Percentiles rank a stretch among this genome's conserved stretches.
Evolutionary conservation across 2,888 invertebrate species (phyloP).

Genomic region (Synanthedon myopaeformis): DNA sequence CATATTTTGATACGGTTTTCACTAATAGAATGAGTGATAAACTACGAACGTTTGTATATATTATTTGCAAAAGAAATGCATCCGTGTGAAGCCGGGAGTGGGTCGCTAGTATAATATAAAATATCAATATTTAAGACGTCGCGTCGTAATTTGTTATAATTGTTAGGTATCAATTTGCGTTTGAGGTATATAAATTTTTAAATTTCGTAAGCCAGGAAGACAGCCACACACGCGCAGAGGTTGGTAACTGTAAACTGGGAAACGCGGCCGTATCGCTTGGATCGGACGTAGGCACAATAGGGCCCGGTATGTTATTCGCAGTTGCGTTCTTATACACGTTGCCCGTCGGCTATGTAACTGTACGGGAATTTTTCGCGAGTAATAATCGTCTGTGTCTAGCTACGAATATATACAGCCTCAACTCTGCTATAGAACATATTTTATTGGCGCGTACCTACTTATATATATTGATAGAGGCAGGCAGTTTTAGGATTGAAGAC

Average conservation of each 20-base stretch:
- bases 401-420: not conserved
- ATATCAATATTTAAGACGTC: too few relatives aligned
- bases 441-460: too few relatives aligned
- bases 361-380: constrained; percentile 2
- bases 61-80: too few relatives aligned
- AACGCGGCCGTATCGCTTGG: constrained; percentile 16
- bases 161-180: not conserved
- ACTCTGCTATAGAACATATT: too few relatives aligned
- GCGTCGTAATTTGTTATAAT: not conserved
- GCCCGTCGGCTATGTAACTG: constrained; percentile 20
- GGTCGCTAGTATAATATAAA: too few relatives aligned
- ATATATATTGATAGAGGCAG: too few relatives aligned
- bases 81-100: too few relatives aligned
- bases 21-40: too few relatives aligned
- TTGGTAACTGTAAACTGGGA: constrained; percentile 21
- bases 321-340: constrained; percentile 15
- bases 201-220: not conserved
- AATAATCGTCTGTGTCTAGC: not conserved
- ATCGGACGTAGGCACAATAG: constrained; percentile 22
- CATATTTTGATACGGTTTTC: too few relatives aligned
- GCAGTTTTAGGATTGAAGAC: too few relatives aligned
- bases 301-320: constrained; percentile 14
- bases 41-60: too few relatives aligned
- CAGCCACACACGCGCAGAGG: constrained; percentile 13
- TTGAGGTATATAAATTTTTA: not conserved